Conservation (phyloP, 2,797 vertebrate species). For the Menidia menidia region DNA sequence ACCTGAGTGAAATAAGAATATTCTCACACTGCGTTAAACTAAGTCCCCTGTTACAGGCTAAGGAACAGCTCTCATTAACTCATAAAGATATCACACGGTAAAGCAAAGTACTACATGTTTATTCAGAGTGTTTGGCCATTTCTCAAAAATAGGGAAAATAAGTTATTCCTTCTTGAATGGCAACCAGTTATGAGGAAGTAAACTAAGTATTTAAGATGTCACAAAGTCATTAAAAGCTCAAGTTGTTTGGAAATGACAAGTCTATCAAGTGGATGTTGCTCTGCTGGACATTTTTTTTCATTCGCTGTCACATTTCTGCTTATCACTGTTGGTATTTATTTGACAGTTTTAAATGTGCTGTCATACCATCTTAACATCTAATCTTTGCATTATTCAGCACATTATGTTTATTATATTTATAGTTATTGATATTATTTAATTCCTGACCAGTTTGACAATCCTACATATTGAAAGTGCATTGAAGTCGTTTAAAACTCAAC, state of each 20-base stretch:
- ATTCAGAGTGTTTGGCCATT: too few species aligned
- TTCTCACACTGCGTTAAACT: not conserved
- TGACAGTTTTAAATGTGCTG: not conserved
- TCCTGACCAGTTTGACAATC: too few species aligned
- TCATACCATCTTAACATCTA: too few species aligned
- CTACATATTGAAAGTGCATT: too few species aligned
- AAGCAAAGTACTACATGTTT: too few species aligned
- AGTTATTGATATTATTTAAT: too few species aligned
- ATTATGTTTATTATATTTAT: too few species aligned
- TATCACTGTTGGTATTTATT: slow-evolving; percentile 5
- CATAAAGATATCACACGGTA: not conserved
- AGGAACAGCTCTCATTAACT: not conserved
- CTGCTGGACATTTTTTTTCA: not conserved
- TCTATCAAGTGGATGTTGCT: not conserved
- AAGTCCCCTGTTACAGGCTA: not conserved
- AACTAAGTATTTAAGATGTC: not conserved
- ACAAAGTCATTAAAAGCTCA: not conserved
- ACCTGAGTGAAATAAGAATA: not conserved
- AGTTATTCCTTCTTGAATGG: not conserved
- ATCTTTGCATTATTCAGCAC: too few species aligned
- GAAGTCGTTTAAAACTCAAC: too few species aligned
- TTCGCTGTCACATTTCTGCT: not conserved
- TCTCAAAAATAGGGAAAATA: too few species aligned
- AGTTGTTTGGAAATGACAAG: not conserved
- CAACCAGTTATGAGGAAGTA: not conserved